Evolutionary conservation across 1,140 invertebrate genomes (phyloP), one percentile per base, ranked within the genome.

Genomic region (Argopecten irradians): DNA sequence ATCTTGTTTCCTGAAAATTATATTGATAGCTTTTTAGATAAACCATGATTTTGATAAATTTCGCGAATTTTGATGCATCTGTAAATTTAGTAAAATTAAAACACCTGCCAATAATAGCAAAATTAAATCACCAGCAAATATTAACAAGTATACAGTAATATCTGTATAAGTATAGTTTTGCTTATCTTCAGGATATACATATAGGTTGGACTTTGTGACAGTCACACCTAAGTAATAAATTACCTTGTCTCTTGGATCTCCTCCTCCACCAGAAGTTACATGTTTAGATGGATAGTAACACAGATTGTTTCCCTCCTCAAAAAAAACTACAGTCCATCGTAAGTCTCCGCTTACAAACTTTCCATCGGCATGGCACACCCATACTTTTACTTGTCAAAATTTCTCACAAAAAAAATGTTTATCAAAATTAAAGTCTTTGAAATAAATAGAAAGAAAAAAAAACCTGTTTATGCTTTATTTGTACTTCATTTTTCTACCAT

Each of bases 401-500:
- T 83, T 2, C 19, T 14, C 0, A 33, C 34, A 82, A 34, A 83
- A 13, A 22, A 22, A 32, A 5, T 46, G 34, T n/a, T 34, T 83
- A 19, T 55, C 11, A 88, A 86, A 84, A 43, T 13, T 41, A 19
- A 14, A 5, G 32, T 13, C 14, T 22, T 84, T 28, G 22, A 7
- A 84, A 55, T 0, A n/a, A n/a, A n/a, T n/a, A n/a, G n/a, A n/a
- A n/a, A n/a, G n/a, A n/a, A n/a, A n/a, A n/a, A n/a, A n/a, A n/a
- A n/a, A n/a, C n/a, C n/a, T n/a, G n/a, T n/a, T n/a, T 39, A 39
- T 39, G 36, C 36, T 39, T 39, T 13, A 8, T 5, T 39, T 39
- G 36, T 8, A 39, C 9, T 84, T 92, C 95, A 97, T 95, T 98
- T 98, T 89, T 99, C 98, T 89, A 94, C 93, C 32, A 99, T 93